Base-by-base conservation (phyloP, 2,888 invertebrate genomes). In the Lamellibrachia columna region DNA sequence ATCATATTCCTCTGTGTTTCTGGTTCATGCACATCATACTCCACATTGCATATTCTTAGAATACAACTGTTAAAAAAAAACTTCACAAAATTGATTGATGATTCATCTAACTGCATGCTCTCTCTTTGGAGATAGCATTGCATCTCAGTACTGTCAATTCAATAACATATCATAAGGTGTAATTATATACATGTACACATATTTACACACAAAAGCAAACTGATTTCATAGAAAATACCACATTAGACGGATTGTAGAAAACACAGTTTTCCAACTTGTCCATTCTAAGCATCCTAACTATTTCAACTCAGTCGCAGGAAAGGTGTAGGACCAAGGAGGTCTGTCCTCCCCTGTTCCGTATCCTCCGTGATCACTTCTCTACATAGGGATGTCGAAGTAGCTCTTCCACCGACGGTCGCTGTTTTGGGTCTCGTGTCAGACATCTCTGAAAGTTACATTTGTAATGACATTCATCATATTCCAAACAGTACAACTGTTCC, bases 401-500 rank as follows among this genome's bases (percentile, higher is more conserved):
- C 94, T 98, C 98, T 60, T 97, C 97, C 7, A 98, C 98, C 0
- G 98, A 97, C 0, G 98, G 98, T 92, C 99, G 97, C 90, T 97
- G 96, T 95, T 97, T 98, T 15, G 98, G 97, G 96, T 98, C 97
- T 96, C 98, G 97, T 55, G 97, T 97, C 90, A 98, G 97, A 96
- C 98, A 98, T 96, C 97, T 97, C 96, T 97, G 94, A 92, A 94
- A 92, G 7, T 40, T 9, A 40, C 55, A 15, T 1, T 4, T 75
- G 75, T 22, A 6, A 6, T 15, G 75, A 22, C 15, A 75, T 11
- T 11, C 40, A 22, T 22, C 75, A 75, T 2, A 6, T 6, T 11
- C 15, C 75, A 75, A 0, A 75, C 75, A 75, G 75, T 15, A 75
- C 22, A 75, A 4, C 75, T 75, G 22, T 22, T 3, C 75, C 75